Evolutionary conservation across 2,888 invertebrate species (phyloP), one percentile per base, ranked within the genome.

Genomic region (Timema podura): DNA sequence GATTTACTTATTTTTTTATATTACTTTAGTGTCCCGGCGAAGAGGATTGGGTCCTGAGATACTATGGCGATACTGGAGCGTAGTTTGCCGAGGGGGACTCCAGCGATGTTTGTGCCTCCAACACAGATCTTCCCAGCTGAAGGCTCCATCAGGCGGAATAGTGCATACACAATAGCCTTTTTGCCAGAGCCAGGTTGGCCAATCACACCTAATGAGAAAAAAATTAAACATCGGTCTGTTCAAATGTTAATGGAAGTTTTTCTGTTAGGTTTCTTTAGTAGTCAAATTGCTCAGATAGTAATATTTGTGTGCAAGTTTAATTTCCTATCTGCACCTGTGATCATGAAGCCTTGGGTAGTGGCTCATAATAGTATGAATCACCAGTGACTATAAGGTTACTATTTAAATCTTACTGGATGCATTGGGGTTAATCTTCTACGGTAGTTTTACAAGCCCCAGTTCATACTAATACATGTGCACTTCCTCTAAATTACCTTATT

Each of bases 21-120:
- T 44, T 48, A 71, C 71, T 69, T 67, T 5, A 71, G 47, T n/a
- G 67, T 71, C 46, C 71, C 71, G 1, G 68, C 48, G 57, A 71
- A 71, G 44, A 71, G 30, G 7, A 71, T 66, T 46, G 71, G 71
- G 64, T 71, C 68, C 30, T 71, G 66, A 2, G 71, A 64, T 0
- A 71, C 69, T 30, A 71, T 65, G 16, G 71, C 64, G 48, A 71
- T 66, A 16, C 66, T 68, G 7, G 71, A 66, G 8, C 71, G 68
- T 5, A 71, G 64, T 15, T 69, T 59, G 16, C 47, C 48, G 15
- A 71, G 61, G 13, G 68, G 66, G n/a, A 68, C 67, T 15, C 46
- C 49, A 7, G 64, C 54, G 7, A 71, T 59, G n/a, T 71, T 64
- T n/a, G 64, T 64, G 7, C 68, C 69, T 10, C 69, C 71, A 61